Conservation (phyloP, 1,140 invertebrate genomes). For the Vollenhovia emeryi region DNA sequence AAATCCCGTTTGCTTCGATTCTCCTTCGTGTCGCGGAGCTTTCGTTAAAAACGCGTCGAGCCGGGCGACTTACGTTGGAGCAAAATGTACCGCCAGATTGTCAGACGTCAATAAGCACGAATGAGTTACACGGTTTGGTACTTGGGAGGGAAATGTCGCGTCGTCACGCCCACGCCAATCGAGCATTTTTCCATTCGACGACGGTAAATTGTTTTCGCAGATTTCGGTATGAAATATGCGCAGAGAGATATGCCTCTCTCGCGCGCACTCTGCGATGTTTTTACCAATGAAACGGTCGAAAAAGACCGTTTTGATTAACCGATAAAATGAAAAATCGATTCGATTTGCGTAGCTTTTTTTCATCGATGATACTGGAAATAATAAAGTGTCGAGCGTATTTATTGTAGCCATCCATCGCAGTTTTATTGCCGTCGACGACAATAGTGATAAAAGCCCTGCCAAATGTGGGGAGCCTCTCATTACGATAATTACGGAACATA, state of each 20-base stretch:
- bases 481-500: slow-evolving; percentile 32
- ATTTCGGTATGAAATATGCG: slow-evolving; percentile 19
- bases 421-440: neutral
- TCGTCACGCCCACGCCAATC: neutral
- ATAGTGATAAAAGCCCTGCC: neutral
- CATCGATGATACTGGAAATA: neutral
- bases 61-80: slow-evolving; percentile 23
- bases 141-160: neutral
- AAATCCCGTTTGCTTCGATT: neutral
- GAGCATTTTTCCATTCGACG: slow-evolving; percentile 14
- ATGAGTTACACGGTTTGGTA: slow-evolving; percentile 34
- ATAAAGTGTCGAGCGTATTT: neutral
- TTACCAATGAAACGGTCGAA: neutral
- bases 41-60: slow-evolving; percentile 39
- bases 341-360: neutral
- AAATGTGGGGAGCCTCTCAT: neutral
- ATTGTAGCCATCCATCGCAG: neutral
- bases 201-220: slow-evolving; percentile 24
- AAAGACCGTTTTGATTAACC: slow-evolving; percentile 1
- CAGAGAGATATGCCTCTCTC: neutral
- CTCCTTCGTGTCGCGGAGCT: neutral
- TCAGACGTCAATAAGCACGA: slow-evolving; percentile 52
- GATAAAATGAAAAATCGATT: slow-evolving; percentile 13
- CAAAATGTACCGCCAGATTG: slow-evolving; percentile 27
- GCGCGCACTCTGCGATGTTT: slow-evolving; percentile 5